Conservation (phyloP, 1,140 invertebrate species). For the Drosophila simulans region DNA sequence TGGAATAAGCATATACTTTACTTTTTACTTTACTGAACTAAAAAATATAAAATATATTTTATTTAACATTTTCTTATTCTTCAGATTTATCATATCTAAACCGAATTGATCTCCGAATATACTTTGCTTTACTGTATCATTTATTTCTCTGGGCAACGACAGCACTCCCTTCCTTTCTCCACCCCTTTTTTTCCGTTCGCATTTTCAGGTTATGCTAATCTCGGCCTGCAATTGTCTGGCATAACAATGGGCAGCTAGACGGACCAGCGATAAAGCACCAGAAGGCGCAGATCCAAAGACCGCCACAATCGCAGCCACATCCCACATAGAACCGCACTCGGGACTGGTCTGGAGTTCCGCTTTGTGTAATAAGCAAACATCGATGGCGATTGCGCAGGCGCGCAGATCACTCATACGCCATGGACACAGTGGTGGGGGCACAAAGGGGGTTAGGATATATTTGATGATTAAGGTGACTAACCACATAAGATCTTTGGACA, state of each 20-base stretch:
- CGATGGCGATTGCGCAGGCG: slow-evolving; percentile 51
- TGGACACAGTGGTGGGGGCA: background rate
- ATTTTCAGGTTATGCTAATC: slow-evolving; percentile 54
- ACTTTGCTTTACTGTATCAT: slow-evolving; percentile 4
- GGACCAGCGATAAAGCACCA: slow-evolving; percentile 35
- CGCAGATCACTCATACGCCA: slow-evolving; percentile 15
- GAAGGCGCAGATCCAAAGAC: slow-evolving; percentile 1
- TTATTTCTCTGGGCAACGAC: slow-evolving; percentile 1
- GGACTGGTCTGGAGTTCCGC: slow-evolving; percentile 65
- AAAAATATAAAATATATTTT: no score
- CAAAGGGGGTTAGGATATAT: background rate
- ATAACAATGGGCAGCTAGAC: slow-evolving; percentile 49
- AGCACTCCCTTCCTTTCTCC: slow-evolving; percentile 29
- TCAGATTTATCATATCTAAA: no score
- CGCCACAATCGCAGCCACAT: slow-evolving; percentile 9
- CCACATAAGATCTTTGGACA: no score
- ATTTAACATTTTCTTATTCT: no score
- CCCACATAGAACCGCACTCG: slow-evolving; percentile 41
- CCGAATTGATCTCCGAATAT: slow-evolving; percentile 4
- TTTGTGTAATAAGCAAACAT: slow-evolving; percentile 68
- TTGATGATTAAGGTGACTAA: no score
- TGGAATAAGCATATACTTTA: no score
- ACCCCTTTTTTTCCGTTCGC: slow-evolving; percentile 3
- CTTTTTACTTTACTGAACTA: no score
- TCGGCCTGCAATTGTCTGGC: slow-evolving; percentile 51